Conservation (phyloP, 2,888 invertebrate species). For the Drosophila macrothrix region DNA sequence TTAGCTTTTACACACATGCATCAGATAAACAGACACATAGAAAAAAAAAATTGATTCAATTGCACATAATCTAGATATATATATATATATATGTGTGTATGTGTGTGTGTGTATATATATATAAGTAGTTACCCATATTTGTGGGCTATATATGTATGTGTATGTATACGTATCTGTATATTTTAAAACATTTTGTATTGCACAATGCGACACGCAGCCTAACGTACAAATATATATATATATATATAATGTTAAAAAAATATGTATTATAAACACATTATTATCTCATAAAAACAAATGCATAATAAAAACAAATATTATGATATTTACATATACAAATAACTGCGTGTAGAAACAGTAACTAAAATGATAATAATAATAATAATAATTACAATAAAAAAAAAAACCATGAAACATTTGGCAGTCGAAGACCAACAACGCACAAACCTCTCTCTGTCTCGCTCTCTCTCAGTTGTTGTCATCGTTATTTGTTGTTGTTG, state of each 20-base stretch:
- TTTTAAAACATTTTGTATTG: conserved; percentile 38
- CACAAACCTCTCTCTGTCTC: conserved; percentile 9
- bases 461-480: conserved; percentile 9
- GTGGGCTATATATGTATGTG: conserved; percentile 3
- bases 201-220: conserved; percentile 40
- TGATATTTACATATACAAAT: neutral
- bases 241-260: neutral
- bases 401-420: conserved; percentile 61
- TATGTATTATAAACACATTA: conserved; percentile 24
- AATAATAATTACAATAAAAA: neutral
- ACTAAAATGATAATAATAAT: conserved; percentile 25
- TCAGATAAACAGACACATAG: conserved; percentile 9
- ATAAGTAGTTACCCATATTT: neutral
- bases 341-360: conserved; percentile 32
- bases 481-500: neutral
- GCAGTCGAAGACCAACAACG: conserved; percentile 64
- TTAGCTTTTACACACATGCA: conserved; percentile 17
- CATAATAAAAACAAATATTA: conserved; percentile 25
- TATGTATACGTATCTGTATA: conserved; percentile 10
- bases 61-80: conserved; percentile 4
- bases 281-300: conserved; percentile 55
- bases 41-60: conserved; percentile 6
- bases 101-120: neutral
- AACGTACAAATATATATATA: neutral
- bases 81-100: conserved; percentile 7